Base-by-base conservation (phyloP, 2,888 invertebrate genomes). In the Ctena decussata region DNA sequence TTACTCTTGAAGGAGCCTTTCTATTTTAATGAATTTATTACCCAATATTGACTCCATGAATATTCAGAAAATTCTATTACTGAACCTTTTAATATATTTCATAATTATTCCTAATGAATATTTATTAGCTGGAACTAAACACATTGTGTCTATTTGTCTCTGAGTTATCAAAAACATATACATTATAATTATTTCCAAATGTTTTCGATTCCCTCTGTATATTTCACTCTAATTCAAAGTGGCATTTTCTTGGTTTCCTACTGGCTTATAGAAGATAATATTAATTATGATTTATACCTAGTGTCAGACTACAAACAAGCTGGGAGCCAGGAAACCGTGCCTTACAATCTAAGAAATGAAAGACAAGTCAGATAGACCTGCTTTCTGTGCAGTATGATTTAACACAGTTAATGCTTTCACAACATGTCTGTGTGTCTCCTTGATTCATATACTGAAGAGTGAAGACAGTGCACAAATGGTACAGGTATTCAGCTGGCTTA, bases 271-370 rank as follows among this genome's bases (percentile, higher is more conserved):
- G 81, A 39, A 78, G 87, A 88, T 88, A 84, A 82, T 73, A 73
- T 73, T 88, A 85, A 88, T 88, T 88, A 88, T 88, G 87, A 88
- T 88, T 83, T 83, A 88, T 88, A 65, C 35, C 35, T 35, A 27
- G 21, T 65, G 65, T 35, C 65, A 65, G 65, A 35, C 27, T 35
- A 32, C 65, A 65, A 65, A 35, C 27, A 24, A 11, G 18, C 65
- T 65, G 65, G 65, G 2, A 27, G n/a, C n/a, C n/a, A n/a, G n/a
- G n/a, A n/a, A n/a, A n/a, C n/a, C n/a, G n/a, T n/a, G n/a, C n/a
- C n/a, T n/a, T n/a, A n/a, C n/a, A n/a, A n/a, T n/a, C n/a, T n/a
- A n/a, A n/a, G n/a, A n/a, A n/a, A n/a, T n/a, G n/a, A n/a, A n/a
- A n/a, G n/a, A n/a, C n/a, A n/a, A n/a, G n/a, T n/a, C n/a, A n/a